These are phyloP conservation scores for Mastomys coucha DNA, from an alignment of 2,113 vertebrate genomes.

Conservation along the genomic window DNA sequence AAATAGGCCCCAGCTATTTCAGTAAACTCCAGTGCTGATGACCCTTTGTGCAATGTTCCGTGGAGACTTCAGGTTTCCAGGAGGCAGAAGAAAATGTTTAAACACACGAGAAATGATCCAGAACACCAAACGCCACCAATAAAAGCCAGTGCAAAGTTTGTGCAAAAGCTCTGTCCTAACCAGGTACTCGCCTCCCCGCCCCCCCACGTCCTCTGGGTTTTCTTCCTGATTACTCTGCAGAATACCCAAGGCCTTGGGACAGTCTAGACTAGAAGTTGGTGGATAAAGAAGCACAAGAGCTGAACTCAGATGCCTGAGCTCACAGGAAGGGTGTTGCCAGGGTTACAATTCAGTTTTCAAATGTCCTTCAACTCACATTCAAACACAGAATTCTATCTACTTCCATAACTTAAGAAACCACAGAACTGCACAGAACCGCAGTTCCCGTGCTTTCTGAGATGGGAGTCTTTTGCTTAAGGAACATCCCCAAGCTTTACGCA, in stretches of 20 bases:
- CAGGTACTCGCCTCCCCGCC: not conserved
- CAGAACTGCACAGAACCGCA: not conserved
- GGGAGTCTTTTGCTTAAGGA: not conserved
- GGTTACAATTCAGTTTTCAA: slow-evolving; percentile 55
- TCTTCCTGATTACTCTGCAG: slow-evolving; percentile 19
- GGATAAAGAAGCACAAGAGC: slow-evolving; percentile 39
- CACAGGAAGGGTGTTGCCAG: not conserved
- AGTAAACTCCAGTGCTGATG: slow-evolving; percentile 66
- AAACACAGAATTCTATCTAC: not conserved
- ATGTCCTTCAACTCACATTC: slow-evolving; percentile 33
- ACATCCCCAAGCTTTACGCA: not conserved
- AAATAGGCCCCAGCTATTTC: slow-evolving; percentile 83
- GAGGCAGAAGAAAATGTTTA: slow-evolving; percentile 39
- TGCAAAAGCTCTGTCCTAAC: not conserved
- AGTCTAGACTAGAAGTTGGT: slow-evolving; percentile 41
- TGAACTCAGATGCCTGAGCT: slow-evolving; percentile 58
- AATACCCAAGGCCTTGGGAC: slow-evolving; percentile 48
- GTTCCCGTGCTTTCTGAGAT: not conserved
- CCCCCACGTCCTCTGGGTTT: not conserved
- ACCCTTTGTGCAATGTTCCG: slow-evolving; percentile 44
- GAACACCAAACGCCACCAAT: not conserved
- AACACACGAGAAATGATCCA: not conserved
- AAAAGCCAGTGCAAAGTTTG: not conserved
- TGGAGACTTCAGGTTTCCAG: slow-evolving; percentile 41
- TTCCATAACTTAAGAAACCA: not conserved